A percentile compares a stretch with the other conserved stretches of the same genome.
Conservation (phyloP, 2,888 invertebrate species). For the Cosmia pyralina region DNA sequence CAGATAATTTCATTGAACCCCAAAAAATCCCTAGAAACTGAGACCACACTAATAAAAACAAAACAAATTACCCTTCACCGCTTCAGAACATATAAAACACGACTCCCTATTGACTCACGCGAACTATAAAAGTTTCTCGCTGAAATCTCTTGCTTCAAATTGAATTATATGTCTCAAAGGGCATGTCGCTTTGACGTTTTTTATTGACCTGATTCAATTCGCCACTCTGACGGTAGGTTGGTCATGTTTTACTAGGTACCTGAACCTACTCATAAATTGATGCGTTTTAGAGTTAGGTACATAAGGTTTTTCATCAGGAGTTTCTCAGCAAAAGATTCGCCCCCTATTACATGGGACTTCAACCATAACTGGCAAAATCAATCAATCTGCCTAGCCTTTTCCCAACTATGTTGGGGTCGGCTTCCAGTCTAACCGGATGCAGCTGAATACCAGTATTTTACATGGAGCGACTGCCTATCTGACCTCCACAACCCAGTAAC, state of each 20-base stretch:
- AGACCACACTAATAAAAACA: constrained; percentile 18
- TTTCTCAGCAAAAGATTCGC: too few relatives aligned
- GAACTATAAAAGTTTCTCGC: constrained; percentile 51
- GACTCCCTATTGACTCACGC: constrained; percentile 43
- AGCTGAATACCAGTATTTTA: too few relatives aligned
- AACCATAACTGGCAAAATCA: too few relatives aligned
- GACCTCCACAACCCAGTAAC: too few relatives aligned
- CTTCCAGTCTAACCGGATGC: too few relatives aligned
- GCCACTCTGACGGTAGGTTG: constrained; percentile 22
- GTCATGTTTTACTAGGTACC: constrained; percentile 2
- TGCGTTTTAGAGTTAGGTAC: neutral
- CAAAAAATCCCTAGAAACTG: neutral
- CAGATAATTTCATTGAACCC: neutral
- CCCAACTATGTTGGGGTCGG: too few relatives aligned
- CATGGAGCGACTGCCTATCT: too few relatives aligned
- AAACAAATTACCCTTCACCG: constrained; percentile 18
- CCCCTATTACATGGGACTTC: too few relatives aligned
- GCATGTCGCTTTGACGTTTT: constrained; percentile 64
- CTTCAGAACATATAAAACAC: constrained; percentile 23
- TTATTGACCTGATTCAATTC: constrained; percentile 64
- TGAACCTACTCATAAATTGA: neutral
- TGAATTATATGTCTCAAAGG: constrained; percentile 71
- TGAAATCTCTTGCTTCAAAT: constrained; percentile 63
- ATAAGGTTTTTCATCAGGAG: neutral
- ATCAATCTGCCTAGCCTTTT: too few relatives aligned